Conservation (phyloP, 2,797 vertebrate species). For the Varecia variegata region DNA sequence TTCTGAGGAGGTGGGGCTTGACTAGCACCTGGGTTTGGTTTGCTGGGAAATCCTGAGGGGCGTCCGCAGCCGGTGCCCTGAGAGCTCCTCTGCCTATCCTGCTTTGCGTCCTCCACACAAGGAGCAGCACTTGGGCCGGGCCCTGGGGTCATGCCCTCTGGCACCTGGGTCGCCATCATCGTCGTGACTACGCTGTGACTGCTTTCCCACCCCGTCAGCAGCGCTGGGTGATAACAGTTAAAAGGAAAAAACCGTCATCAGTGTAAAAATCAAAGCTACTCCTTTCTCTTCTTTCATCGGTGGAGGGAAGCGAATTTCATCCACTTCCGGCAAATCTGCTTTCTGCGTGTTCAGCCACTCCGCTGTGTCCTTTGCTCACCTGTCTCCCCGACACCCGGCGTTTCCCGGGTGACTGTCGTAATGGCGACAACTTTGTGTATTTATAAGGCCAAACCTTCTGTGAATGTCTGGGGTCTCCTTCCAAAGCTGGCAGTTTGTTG, state of each 20-base stretch:
- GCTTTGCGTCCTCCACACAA: fast-evolving
- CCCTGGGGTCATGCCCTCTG: not conserved
- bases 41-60: not conserved
- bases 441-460: not conserved
- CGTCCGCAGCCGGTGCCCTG: fast-evolving
- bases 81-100: not conserved
- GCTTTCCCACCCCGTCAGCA: fast-evolving
- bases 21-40: fast-evolving
- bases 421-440: not conserved
- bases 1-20: not conserved
- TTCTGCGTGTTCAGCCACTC: not conserved
- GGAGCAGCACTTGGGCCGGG: not conserved
- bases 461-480: not conserved
- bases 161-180: fast-evolving
- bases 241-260: fast-evolving
- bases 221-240: fast-evolving
- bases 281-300: not conserved
- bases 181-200: fast-evolving
- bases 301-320: not conserved
- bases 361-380: not conserved
- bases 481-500: fast-evolving
- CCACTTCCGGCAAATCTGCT: no score
- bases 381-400: fast-evolving
- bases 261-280: no score
- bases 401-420: not conserved